Evolutionary conservation across 2,113 vertebrate genomes (phyloP), one percentile per base, ranked within the genome.

Genomic region (western clawed frog (Xenopus tropicalis)): DNA sequence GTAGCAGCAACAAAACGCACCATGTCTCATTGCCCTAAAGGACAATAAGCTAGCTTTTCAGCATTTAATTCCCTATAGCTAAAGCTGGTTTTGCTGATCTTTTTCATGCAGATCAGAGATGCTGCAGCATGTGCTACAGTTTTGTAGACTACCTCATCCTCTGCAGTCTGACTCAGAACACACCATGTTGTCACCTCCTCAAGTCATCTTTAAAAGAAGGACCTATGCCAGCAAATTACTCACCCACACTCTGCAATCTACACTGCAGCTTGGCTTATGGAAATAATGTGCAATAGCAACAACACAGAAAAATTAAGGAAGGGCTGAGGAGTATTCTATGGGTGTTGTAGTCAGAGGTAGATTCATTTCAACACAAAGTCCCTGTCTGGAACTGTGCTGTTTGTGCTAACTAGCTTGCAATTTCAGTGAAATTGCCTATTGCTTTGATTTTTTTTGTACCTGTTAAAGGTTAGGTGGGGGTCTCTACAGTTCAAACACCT

Each of bases 91-190:
- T 54, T 7, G 6, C 29, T 37, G 10, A 8, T 9, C 29, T 48
- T 48, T 14, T 12, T 48, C 10, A 20, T 57, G 20, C 9, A n/a
- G n/a, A 57, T 57, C 3, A 20, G 14, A 59, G 21, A 22, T 24
- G 14, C 57, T 24, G 57, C 57, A 59, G 21, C 57, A 59, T 59
- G 12, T 14, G 73, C 25, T 75, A 69, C 66, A 25, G 56, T 63
- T 54, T 16, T 56, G 46, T 37, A 61, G 57, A 20, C 72, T 74
- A 44, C 58, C 42, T 75, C 73, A 75, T 76, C 73, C 42, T 69
- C 73, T 69, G 73, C 73, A 76, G 73, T 76, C 73, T 76, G 73
- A 76, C 73, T 76, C 73, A 62, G 46, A 69, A 58, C 73, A 76
- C 67, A 69, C 46, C 46, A 69, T 63, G 73, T 69, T 76, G 72